Conservation (phyloP, 1,140 invertebrate species). For the Sitodiplosis mosellana region DNA sequence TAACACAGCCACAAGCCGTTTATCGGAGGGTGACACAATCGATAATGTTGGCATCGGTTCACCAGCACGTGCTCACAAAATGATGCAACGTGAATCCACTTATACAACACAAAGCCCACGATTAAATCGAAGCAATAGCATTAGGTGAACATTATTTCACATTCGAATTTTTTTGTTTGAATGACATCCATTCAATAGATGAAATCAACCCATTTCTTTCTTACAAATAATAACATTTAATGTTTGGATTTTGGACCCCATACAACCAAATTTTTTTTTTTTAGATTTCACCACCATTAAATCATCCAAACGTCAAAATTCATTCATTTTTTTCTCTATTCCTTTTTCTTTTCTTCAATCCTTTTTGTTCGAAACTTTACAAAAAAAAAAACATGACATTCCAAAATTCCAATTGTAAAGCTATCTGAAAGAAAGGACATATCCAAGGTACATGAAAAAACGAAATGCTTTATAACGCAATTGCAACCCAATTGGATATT, state of each 20-base stretch:
- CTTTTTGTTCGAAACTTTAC: no score
- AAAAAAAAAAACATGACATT: constrained; percentile 2
- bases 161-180: no score
- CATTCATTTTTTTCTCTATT: constrained; percentile 2
- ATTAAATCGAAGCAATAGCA: constrained; percentile 80
- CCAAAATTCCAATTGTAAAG: constrained; percentile 26
- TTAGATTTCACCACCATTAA: neutral
- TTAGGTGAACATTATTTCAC: constrained; percentile 47
- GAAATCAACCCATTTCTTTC: no score
- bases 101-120: constrained; percentile 34
- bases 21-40: constrained; percentile 45
- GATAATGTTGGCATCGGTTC: constrained; percentile 32
- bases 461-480: no score
- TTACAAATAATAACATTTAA: no score
- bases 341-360: constrained; percentile 2
- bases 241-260: neutral
- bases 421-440: constrained; percentile 76
- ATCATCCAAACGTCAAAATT: neutral
- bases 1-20: constrained; percentile 42
- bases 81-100: constrained; percentile 22
- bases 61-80: constrained; percentile 19
- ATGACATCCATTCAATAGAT: no score
- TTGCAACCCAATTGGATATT: no score
- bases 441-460: constrained; percentile 56
- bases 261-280: constrained; percentile 1